These are phyloP conservation scores for Perca fluviatilis DNA, from an alignment of 2,113 vertebrate genomes.

Conservation along the genomic window DNA sequence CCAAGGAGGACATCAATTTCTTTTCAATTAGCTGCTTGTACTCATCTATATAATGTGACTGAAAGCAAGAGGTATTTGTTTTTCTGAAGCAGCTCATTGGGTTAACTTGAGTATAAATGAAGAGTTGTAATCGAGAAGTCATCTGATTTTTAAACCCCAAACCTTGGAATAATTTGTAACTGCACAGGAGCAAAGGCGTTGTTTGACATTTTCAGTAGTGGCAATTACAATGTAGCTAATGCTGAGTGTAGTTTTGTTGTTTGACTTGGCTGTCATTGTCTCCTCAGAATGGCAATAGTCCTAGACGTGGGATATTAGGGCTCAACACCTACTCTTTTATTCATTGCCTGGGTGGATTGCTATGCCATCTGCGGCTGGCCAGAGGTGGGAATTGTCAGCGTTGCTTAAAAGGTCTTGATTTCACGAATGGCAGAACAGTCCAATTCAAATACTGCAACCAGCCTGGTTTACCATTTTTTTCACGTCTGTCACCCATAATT, in stretches of 20 bases:
- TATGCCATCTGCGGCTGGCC: conserved; percentile 41
- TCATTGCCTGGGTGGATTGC: conserved; percentile 55
- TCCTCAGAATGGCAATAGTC: conserved; percentile 54
- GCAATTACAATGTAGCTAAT: conserved; percentile 40
- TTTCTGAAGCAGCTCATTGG: background rate
- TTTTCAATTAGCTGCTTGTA: conserved; percentile 44
- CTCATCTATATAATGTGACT: conserved; percentile 6
- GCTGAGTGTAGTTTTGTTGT: conserved; percentile 50
- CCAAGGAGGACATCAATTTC: conserved; percentile 43
- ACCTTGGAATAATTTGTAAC: conserved; percentile 33
- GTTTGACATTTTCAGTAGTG: conserved; percentile 46
- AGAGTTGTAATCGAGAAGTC: conserved; percentile 15
- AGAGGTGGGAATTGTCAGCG: conserved; percentile 56
- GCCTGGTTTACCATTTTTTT: conserved; percentile 49
- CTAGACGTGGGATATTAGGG: conserved; percentile 61
- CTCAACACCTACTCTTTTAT: conserved; percentile 70
- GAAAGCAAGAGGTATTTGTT: background rate
- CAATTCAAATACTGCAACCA: conserved; percentile 66
- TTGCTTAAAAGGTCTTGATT: conserved; percentile 58
- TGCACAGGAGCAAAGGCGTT: background rate
- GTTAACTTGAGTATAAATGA: conserved; percentile 1
- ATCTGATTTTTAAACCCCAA: conserved; percentile 39
- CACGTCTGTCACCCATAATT: conserved; percentile 61
- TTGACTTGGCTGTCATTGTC: conserved; percentile 65
- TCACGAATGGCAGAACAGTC: conserved; percentile 31